Percentiles rank a stretch among this genome's conserved stretches.
These are phyloP conservation scores for Drosophila melanosoma DNA, from an alignment of 2,888 invertebrate species.

Conservation along the genomic window DNA sequence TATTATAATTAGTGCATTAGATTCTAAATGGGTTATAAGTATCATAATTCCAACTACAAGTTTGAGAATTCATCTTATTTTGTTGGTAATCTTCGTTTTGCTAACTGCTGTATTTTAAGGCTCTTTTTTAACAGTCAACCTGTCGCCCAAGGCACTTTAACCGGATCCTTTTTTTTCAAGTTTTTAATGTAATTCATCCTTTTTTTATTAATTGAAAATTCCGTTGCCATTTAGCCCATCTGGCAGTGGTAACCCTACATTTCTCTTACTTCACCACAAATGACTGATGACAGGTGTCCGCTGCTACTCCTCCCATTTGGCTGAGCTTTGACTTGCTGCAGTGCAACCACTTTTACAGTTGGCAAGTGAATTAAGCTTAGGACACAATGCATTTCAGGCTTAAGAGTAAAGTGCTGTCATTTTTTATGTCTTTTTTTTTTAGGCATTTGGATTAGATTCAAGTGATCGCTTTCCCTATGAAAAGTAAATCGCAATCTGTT, in stretches of 20 bases:
- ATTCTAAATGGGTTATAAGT: no score
- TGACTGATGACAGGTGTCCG: background rate
- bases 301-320: background rate
- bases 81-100: background rate
- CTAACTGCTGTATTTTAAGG: background rate
- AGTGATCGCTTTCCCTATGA: slow-evolving; percentile 10
- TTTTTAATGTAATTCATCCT: slow-evolving; percentile 20
- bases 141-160: no score
- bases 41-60: no score
- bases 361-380: slow-evolving; percentile 34
- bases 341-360: slow-evolving; percentile 10
- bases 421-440: background rate
- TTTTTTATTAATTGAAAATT: slow-evolving; percentile 22
- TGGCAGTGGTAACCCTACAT: background rate
- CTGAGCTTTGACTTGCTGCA: slow-evolving; percentile 10
- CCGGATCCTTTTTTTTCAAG: background rate
- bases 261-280: background rate
- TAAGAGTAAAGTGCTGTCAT: background rate
- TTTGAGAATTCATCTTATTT: background rate
- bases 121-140: background rate
- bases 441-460: slow-evolving; percentile 1
- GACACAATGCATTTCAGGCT: slow-evolving; percentile 34
- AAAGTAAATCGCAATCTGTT: slow-evolving; percentile 39
- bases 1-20: no score
- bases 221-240: background rate